Evolutionary conservation across 2,797 vertebrate species (phyloP).

Genomic region (Enteromius mattozi): DNA sequence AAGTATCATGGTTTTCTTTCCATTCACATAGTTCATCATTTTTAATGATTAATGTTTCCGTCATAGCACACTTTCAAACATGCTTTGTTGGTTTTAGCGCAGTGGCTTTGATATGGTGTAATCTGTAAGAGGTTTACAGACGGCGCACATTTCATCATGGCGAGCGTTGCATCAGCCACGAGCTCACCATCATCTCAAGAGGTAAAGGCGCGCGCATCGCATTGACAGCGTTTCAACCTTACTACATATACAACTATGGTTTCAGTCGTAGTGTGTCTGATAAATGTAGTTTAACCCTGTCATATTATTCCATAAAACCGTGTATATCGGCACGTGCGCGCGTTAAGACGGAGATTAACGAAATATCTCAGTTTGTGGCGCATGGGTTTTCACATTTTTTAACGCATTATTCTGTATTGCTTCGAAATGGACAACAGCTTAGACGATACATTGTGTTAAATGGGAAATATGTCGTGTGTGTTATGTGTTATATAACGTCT

Average conservation of each 20-base stretch:
- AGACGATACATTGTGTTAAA: neutral
- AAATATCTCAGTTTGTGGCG: neutral
- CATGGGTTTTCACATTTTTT: neutral
- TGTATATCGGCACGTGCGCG: neutral
- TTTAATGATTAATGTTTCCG: neutral
- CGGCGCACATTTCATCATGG: slow-evolving; percentile 58
- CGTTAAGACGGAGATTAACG: slow-evolving; percentile 5
- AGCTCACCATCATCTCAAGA: slow-evolving; percentile 56
- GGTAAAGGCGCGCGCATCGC: slow-evolving; percentile 56
- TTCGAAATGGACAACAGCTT: neutral
- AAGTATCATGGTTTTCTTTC: neutral
- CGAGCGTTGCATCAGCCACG: slow-evolving; percentile 61
- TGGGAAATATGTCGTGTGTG: neutral
- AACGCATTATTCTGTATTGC: neutral
- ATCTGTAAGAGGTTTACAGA: slow-evolving; percentile 63
- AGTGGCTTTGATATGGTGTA: slow-evolving; percentile 21
- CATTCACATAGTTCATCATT: neutral
- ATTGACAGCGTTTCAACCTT: neutral
- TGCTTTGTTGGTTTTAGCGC: slow-evolving; percentile 3
- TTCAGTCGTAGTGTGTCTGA: neutral
- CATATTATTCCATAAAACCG: neutral
- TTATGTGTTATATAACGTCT: neutral
- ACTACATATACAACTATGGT: neutral
- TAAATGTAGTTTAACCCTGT: neutral
- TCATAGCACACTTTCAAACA: neutral